Evolutionary conservation across 2,113 vertebrate genomes (phyloP), one percentile per base, ranked within the genome.

Genomic region (Nipponia nippon): DNA sequence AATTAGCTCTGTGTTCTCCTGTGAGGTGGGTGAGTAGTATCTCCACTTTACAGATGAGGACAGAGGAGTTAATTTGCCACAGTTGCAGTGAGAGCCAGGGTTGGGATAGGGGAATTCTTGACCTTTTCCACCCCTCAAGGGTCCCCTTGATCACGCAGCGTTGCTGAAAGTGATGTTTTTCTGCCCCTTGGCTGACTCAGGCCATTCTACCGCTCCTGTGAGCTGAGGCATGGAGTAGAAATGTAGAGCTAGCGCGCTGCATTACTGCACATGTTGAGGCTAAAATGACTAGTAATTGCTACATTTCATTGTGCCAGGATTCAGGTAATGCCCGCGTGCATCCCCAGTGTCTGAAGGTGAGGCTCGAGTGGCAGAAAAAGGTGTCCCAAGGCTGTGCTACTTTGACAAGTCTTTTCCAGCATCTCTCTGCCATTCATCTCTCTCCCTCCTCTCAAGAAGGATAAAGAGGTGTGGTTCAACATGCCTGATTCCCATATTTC

Each of bases 151-250:
- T 96, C 95, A 87, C 1, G 3, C 75, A 71, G 67, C 25, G 8
- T 66, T 97, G 71, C 82, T 94, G 82, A 80, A 96, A 93, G 82
- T 71, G 71, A 86, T 90, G 92, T 86, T 95, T 97, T 96, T 93
- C 82, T 96, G 95, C 88, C 82, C 87, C 79, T 96, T 97, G 93
- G 93, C 90, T 95, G 95, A 95, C 91, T 96, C 89, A 56, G 83
- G 42, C 84, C 3, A 2, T 84, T 95, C 65, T 89, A 17, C 87
- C 58, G 67, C 69, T 88, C 40, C 90, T 72, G 62, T 89, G 59
- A 90, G 69, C 71, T 42, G 71, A 91, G 36, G 26, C 73, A 83
- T 76, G 63, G 71, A 83, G 23, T 83, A 69, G 81, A 91, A 93
- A 94, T 55, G 40, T 65, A 72, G 86, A 84, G 81, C 66, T 91